Conservation (phyloP, 2,113 vertebrate species). For the Brachyhypopomus gauderio region DNA sequence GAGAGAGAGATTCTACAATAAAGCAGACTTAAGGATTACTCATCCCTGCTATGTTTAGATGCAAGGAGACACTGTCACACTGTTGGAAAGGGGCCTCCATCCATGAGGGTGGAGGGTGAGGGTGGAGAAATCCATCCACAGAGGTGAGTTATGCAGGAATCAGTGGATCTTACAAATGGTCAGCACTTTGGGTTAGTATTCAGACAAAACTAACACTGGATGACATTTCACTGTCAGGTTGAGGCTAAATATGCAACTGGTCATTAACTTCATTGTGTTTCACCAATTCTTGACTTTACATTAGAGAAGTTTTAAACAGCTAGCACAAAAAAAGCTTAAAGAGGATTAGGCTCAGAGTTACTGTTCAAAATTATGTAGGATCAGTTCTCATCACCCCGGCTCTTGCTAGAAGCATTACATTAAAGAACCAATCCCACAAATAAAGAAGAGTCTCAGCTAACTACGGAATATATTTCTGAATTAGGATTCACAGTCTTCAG, state of each 20-base stretch:
- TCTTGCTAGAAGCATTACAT: background rate
- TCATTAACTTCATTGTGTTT: too few species aligned
- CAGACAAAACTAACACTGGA: background rate
- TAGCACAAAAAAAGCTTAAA: too few species aligned
- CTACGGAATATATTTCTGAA: background rate
- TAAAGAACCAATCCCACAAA: too few species aligned
- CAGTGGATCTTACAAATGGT: too few species aligned
- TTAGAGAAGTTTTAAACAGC: too few species aligned
- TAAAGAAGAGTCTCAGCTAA: background rate
- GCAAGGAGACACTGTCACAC: conserved; percentile 7
- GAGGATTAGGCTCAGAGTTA: too few species aligned
- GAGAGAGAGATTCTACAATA: conserved; percentile 12
- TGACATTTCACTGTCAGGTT: too few species aligned
- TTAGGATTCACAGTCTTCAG: background rate
- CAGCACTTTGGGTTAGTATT: too few species aligned
- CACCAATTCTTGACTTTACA: too few species aligned
- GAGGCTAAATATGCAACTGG: background rate
- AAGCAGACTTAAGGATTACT: conserved; percentile 50
- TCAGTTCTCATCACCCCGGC: background rate
- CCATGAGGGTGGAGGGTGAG: background rate
- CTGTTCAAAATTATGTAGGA: too few species aligned
- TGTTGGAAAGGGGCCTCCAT: background rate
- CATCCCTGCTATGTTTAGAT: conserved; percentile 45
- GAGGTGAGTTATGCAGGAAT: background rate
- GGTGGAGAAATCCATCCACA: background rate